Percentiles rank a stretch among this genome's conserved stretches.
Evolutionary conservation across 1,140 invertebrate species (phyloP).

Genomic region (Drosophila asahinai): DNA sequence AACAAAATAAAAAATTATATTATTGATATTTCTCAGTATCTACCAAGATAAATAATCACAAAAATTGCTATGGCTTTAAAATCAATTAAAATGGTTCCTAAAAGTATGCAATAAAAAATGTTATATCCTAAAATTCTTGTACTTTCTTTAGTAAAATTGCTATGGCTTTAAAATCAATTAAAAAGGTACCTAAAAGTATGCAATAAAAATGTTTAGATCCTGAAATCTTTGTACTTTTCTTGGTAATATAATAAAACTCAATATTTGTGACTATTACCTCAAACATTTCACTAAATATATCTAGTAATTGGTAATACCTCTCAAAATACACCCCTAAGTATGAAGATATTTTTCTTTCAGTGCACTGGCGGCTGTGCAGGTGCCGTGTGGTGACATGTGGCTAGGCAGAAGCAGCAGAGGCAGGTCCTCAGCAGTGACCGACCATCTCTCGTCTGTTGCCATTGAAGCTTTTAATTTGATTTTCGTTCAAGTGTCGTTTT

Average conservation of each 20-base stretch:
- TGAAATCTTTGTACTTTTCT: too few relatives aligned
- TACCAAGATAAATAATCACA: neutral
- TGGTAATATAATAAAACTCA: neutral
- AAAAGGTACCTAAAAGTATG: too few relatives aligned
- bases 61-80: neutral
- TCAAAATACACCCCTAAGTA: neutral
- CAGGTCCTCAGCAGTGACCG: conserved; percentile 25
- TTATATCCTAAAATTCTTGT: too few relatives aligned
- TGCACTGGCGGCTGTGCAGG: conserved; percentile 39
- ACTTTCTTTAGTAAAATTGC: neutral
- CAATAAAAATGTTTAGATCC: too few relatives aligned
- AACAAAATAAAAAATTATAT: too few relatives aligned
- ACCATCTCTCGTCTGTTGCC: conserved; percentile 57
- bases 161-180: too few relatives aligned
- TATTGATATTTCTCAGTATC: too few relatives aligned
- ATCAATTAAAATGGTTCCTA: too few relatives aligned
- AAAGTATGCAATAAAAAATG: too few relatives aligned
- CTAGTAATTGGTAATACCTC: too few relatives aligned
- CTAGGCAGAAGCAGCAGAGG: conserved; percentile 25
- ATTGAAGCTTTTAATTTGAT: conserved; percentile 84
- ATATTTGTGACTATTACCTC: too few relatives aligned
- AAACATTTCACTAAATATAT: too few relatives aligned
- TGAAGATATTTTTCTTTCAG: neutral
- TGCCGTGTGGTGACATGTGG: conserved; percentile 73
- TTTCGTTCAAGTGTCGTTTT: conserved; percentile 82